Conservation (phyloP, 2,113 vertebrate genomes). For the Peromyscus leucopus region DNA sequence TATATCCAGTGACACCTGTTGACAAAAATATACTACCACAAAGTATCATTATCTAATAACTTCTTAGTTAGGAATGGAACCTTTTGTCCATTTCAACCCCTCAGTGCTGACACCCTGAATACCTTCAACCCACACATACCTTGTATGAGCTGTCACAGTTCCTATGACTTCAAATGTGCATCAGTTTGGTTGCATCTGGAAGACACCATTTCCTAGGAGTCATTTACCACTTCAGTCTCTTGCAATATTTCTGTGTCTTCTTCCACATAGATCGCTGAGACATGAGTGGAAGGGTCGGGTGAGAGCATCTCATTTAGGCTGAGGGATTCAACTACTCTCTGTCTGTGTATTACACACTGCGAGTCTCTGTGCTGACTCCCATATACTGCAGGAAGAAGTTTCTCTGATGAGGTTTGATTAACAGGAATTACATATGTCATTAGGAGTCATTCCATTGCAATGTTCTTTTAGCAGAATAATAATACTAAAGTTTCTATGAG, state of each 20-base stretch:
- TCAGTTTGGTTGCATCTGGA: neutral
- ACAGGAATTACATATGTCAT: too few relatives aligned
- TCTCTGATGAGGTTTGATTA: too few relatives aligned
- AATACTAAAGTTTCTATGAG: too few relatives aligned
- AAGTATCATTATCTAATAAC: neutral
- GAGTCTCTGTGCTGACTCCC: too few relatives aligned
- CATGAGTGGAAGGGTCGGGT: neutral
- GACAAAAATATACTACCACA: neutral
- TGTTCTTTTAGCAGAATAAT: too few relatives aligned
- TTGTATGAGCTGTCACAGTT: neutral
- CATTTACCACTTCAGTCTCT: neutral
- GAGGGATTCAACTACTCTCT: neutral
- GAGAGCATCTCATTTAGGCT: neutral
- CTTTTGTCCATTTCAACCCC: neutral
- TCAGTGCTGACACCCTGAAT: neutral
- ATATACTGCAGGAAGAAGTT: too few relatives aligned
- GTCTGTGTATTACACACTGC: too few relatives aligned
- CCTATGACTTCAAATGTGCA: neutral
- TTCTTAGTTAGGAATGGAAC: neutral
- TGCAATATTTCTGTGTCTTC: neutral
- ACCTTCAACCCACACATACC: neutral
- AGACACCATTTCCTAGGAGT: neutral
- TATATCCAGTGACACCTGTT: neutral
- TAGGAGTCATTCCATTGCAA: too few relatives aligned
- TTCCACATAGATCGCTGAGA: neutral